Evolutionary conservation across 2,113 vertebrate species (phyloP), one percentile per base, ranked within the genome.

Genomic region (Upupa epops): DNA sequence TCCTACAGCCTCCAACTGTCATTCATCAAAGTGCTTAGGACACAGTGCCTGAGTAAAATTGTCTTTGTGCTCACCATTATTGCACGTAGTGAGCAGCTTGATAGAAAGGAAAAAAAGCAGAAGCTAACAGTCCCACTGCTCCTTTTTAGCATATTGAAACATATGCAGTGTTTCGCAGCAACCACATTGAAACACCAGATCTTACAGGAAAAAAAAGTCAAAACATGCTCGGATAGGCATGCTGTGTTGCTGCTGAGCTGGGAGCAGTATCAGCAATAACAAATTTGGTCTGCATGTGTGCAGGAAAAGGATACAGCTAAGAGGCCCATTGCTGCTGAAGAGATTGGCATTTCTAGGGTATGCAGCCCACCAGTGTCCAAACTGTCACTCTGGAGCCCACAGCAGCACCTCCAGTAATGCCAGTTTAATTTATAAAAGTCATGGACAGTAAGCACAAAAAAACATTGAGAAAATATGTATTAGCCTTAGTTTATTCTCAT

Each of bases 331-430:
- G 17, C 59, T 65, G 6, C 52, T 13, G 21, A 42, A 54, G 18
- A 45, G 17, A 26, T 2, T 7, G 24, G 13, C 28, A 48, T 15
- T 11, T 8, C 46, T 28, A 52, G 26, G 55, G 6, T 11, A 19
- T 5, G 17, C 17, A 49, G 45, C 4, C 31, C 40, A 13, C 7
- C 4, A 6, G 9, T 6, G 3, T 8, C 37, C 16, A 20, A 12
- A 45, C 13, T 4, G 19, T 15, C 0, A 1, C 22, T 49, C 4
- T 24, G 40, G 40, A 71, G 54, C 13, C 40, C 40, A 8, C 0
- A 29, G 78, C 18, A 66, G 54, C 72, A 66, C 26, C 48, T 49
- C 49, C 8, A 49, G 18, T 15, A 31, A 31, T 11, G 25, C 11
- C 11, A 42, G 12, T 34, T 54, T n/a, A 42, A 54, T 42, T 73